Conservation (phyloP, 2,888 invertebrate species). For the Xestia c-nigrum region DNA sequence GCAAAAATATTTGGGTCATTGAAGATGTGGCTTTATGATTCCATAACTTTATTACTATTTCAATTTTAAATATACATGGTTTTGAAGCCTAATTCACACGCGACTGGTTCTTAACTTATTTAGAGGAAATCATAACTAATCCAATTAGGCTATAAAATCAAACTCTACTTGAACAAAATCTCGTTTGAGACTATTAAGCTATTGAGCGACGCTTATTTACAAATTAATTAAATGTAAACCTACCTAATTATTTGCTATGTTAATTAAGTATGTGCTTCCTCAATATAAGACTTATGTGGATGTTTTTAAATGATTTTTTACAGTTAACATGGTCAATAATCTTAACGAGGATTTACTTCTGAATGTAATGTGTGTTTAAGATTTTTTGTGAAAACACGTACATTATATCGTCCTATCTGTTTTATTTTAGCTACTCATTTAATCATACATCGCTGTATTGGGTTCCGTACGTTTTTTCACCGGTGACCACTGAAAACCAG, state of each 20-base stretch:
- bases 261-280: constrained; percentile 38
- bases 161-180: constrained; percentile 14
- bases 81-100: constrained; percentile 39
- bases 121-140: constrained; percentile 49
- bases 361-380: too few species aligned
- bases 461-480: too few species aligned
- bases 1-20: too few species aligned
- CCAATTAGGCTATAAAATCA: constrained; percentile 43
- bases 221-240: constrained; percentile 35
- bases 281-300: neutral
- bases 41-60: neutral
- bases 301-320: constrained; percentile 1
- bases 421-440: too few species aligned
- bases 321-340: neutral
- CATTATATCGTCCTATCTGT: too few species aligned
- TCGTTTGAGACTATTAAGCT: constrained; percentile 15
- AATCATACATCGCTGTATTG: too few species aligned
- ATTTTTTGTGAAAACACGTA: too few species aligned
- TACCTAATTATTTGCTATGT: constrained; percentile 21
- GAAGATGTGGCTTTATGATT: too few species aligned
- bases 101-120: constrained; percentile 26
- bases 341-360: neutral
- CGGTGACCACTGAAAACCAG: too few species aligned
- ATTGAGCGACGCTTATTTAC: constrained; percentile 28
- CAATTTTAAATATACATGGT: neutral